Percentiles rank a stretch among this genome's conserved stretches.
Evolutionary conservation across 2,797 vertebrate species (phyloP).

Genomic region (Neopelma chrysocephalum): DNA sequence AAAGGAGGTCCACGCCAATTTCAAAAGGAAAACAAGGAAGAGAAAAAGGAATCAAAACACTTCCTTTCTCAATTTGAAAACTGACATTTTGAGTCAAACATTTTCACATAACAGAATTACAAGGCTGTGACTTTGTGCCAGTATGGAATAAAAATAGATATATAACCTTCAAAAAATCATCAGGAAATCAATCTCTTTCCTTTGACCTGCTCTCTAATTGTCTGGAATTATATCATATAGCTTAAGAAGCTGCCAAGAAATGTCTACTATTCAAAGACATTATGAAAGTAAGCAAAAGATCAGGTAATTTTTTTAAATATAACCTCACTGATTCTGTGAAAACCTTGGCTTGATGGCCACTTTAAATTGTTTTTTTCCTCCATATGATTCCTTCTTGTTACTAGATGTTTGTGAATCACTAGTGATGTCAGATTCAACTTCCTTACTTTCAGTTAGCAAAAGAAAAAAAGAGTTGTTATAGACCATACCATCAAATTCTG

Average conservation of each 20-base stretch:
- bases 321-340: neutral
- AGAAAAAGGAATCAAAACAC: neutral
- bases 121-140: neutral
- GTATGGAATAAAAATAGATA: constrained; percentile 1
- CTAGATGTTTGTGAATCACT: neutral
- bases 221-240: neutral
- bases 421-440: neutral
- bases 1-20: neutral
- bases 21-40: constrained; percentile 5
- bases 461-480: neutral
- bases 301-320: neutral
- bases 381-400: neutral
- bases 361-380: neutral
- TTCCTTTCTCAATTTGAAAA: constrained; percentile 1
- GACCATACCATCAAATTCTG: neutral
- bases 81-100: constrained; percentile 22
- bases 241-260: constrained; percentile 12
- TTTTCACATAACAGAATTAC: constrained; percentile 17
- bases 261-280: neutral
- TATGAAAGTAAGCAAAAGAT: neutral
- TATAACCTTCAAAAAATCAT: constrained; percentile 12
- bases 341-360: neutral
- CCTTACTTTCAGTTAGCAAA: neutral
- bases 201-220: constrained; percentile 6
- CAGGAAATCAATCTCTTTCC: constrained; percentile 1